Base-by-base conservation (phyloP, 2,113 vertebrate genomes). In the Rutilus rutilus region DNA sequence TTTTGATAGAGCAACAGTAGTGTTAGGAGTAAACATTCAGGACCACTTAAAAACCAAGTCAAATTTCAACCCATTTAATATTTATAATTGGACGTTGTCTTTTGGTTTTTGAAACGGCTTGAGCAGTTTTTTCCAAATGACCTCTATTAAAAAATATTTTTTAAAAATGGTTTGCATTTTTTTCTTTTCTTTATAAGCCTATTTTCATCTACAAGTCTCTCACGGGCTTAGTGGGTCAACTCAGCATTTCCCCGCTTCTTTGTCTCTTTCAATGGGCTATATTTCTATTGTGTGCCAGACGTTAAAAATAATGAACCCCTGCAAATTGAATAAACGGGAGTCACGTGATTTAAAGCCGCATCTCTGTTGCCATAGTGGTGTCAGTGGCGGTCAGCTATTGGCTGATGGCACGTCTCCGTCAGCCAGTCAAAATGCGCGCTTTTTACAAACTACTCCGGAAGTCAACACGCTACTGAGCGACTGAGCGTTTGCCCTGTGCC, bases 361-460 rank as follows among this genome's bases (percentile, higher is more conserved):
- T 86, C 83, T 82, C 86, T 90, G 93, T 94, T 93, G 76, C 90
- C 86, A 93, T 94, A 88, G 92, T 88, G 90, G 54, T 92, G 91
- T 94, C 92, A 54, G 76, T 78, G 0, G 0, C 10, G 71, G 17
- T 0, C 30, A 8, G 4, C 74, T 11, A 94, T 94, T 95, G 93
- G 94, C 19, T 82, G 6, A 4, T 23, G 1, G 0, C 6, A 83
- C 42, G 42, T 88, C 11, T 30, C 0, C 62, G 50, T 15, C 9
- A 85, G 80, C 95, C 95, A 95, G 94, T 95, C 9, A 69, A n/a
- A 83, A 87, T 47, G 60, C 69, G 90, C 86, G 92, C 92, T 93
- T 94, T 92, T 93, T 95, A 93, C 92, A 94, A 95, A 95, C 88
- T 78, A 80, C 86, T 45, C 92, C 91, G 93, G 94, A 95, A 94